These are phyloP conservation scores for Dasysyrphus albostriatus DNA, from an alignment of 2,888 invertebrate species.

Conservation along the genomic window DNA sequence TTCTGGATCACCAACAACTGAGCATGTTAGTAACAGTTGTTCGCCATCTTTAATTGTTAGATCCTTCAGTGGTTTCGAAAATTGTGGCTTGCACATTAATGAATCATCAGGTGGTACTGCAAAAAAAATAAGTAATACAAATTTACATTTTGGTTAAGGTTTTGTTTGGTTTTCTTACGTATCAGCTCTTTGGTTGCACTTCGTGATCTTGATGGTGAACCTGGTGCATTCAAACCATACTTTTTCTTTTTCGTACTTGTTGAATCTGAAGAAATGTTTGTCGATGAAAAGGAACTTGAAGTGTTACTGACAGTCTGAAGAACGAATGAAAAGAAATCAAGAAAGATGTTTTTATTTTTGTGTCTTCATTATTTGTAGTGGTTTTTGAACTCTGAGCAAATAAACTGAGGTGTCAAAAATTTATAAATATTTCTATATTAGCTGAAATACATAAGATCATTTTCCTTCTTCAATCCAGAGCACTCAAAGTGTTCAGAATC, in stretches of 20 bases:
- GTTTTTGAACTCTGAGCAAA: neutral
- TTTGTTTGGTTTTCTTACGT: conserved; percentile 81
- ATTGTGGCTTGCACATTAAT: conserved; percentile 93
- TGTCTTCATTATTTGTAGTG: too few species aligned
- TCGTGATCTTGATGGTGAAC: conserved; percentile 93
- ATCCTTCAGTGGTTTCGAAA: conserved; percentile 91
- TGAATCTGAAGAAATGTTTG: conserved; percentile 78
- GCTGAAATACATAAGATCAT: too few species aligned
- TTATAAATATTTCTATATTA: too few species aligned
- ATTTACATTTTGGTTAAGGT: too few species aligned
- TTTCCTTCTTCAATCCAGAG: too few species aligned
- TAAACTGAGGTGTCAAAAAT: too few species aligned
- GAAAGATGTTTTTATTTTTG: too few species aligned
- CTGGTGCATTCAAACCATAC: conserved; percentile 90
- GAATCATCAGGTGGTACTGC: conserved; percentile 94
- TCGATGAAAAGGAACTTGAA: conserved; percentile 79
- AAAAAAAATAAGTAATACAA: too few species aligned
- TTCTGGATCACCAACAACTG: conserved; percentile 96
- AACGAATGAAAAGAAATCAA: neutral
- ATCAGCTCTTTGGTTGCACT: conserved; percentile 95
- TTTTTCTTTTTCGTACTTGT: conserved; percentile 85
- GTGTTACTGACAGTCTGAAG: conserved; percentile 77
- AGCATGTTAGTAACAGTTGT: conserved; percentile 91
- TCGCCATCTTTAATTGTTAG: conserved; percentile 94
- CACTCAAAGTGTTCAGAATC: too few species aligned